Base-by-base conservation (phyloP, 2,888 invertebrate species). In the Quadroppia sp. region DNA sequence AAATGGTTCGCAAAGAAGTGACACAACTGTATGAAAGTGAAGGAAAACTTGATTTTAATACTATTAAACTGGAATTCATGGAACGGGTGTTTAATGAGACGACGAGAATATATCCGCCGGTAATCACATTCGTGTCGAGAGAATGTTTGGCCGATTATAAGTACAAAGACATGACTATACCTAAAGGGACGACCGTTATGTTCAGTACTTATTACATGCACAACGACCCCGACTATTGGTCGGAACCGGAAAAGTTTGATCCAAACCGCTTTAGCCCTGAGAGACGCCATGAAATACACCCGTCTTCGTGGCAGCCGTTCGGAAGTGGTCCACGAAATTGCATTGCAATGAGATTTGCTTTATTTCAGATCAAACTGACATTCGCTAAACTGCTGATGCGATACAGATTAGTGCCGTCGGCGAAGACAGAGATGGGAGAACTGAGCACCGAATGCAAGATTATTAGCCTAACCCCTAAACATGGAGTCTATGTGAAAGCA, bases 141-240 rank as follows among this genome's bases (percentile, higher is more conserved):
- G 40, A 64, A 6, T 74, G 76, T 13, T 28, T 64, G 0, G 17
- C 61, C 17, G 78, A 78, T n/a, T 74, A 69, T 17, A 42, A 72
- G 23, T 71, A 75, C 40, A 77, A 77, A 40, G 72, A 74, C 28
- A 53, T 75, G 9, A 77, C 73, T 15, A 74, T 80, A 32, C 80
- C 80, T 0, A 76, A 78, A 72, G 77, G 75, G 20, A 72, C 77
- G 15, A 72, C 73, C 11, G 76, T 80, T 11, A 71, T 76, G 40
- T 77, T 78, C 7, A 78, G 80, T 0, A 74, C 78, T 15, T 78
- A 78, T 78, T 75, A 77, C 30, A 76, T 80, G 11, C 80, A 80
- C 67, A 77, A 78, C 45, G 77, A 79, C 71, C 78, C 78, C 0
- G 69, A 77, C 4, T 61, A 76, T 9, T 80, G 79, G 79, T 77